Conservation (phyloP, 37 sponge, comb jelly and placozoan genomes). For the Ianthella basta region DNA sequence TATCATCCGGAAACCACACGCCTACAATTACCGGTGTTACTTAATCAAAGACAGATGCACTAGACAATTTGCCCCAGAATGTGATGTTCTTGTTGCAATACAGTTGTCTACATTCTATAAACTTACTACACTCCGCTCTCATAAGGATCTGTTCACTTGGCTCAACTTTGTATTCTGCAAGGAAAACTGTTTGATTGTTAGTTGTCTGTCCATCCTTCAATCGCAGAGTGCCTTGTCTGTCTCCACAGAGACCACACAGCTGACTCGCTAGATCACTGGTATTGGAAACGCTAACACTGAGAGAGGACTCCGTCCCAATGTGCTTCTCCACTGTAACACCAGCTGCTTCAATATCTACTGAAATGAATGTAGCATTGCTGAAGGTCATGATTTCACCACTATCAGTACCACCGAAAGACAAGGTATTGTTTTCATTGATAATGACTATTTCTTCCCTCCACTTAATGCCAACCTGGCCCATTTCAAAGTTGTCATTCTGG, state of each 20-base stretch:
- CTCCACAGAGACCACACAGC: constrained; percentile 28
- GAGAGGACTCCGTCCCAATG: neutral
- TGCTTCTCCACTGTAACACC: neutral
- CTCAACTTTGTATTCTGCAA: neutral
- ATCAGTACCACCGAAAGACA: neutral
- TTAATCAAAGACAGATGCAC: too few species aligned
- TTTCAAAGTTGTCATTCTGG: neutral
- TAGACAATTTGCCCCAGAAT: too few species aligned
- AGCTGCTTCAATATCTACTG: neutral
- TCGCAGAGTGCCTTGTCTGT: neutral
- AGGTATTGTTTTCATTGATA: neutral
- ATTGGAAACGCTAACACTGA: neutral
- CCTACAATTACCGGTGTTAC: too few species aligned
- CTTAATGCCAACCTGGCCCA: neutral
- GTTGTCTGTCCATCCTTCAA: too few species aligned
- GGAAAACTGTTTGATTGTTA: neutral
- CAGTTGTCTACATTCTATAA: too few species aligned
- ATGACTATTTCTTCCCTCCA: neutral
- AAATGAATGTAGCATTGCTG: neutral
- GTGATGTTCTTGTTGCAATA: too few species aligned
- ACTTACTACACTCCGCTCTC: constrained; percentile 23
- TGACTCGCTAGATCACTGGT: neutral
- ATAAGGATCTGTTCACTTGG: neutral
- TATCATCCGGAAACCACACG: too few species aligned
- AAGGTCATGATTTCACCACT: neutral